A percentile compares a stretch with the other conserved stretches of the same genome.
Evolutionary conservation across 2,113 vertebrate species (phyloP).

Genomic region (Okapia johnstoni): DNA sequence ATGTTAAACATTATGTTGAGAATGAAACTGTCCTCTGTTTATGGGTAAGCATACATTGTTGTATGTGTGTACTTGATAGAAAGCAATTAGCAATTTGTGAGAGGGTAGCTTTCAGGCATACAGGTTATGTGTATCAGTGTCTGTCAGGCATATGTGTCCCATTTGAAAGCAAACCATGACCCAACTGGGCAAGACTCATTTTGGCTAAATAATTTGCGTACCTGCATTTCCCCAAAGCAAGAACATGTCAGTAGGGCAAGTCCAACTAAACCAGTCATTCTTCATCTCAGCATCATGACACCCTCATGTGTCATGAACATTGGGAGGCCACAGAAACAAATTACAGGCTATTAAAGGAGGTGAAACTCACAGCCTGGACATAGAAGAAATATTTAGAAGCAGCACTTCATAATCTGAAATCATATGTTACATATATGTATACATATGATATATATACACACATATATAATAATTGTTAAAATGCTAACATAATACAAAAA

Average conservation of each 20-base stretch:
- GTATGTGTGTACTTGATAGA: not conserved
- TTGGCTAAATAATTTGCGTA: constrained; percentile 14
- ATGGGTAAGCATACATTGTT: not conserved
- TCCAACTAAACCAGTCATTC: constrained; percentile 31
- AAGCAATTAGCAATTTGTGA: not conserved
- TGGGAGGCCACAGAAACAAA: not conserved
- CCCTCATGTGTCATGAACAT: constrained; percentile 10
- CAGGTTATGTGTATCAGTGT: not conserved
- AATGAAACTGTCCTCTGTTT: constrained; percentile 1
- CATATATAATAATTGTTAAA: not conserved
- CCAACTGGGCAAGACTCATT: not conserved
- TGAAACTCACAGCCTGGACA: not conserved
- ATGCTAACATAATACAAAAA: constrained; percentile 24
- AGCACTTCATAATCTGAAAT: not conserved
- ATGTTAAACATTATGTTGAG: constrained; percentile 18
- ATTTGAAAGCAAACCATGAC: not conserved
- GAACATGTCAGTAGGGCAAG: not conserved
- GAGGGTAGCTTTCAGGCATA: not conserved
- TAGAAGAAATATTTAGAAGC: constrained; percentile 17
- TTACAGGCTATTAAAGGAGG: not conserved
- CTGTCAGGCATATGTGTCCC: not conserved
- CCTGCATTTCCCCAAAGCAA: not conserved
- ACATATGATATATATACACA: not conserved
- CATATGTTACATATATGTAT: not conserved
- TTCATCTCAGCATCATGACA: constrained; percentile 18